Evolutionary conservation across 2,113 vertebrate species (phyloP), one percentile per base, ranked within the genome.

Genomic region (Pagrus major): DNA sequence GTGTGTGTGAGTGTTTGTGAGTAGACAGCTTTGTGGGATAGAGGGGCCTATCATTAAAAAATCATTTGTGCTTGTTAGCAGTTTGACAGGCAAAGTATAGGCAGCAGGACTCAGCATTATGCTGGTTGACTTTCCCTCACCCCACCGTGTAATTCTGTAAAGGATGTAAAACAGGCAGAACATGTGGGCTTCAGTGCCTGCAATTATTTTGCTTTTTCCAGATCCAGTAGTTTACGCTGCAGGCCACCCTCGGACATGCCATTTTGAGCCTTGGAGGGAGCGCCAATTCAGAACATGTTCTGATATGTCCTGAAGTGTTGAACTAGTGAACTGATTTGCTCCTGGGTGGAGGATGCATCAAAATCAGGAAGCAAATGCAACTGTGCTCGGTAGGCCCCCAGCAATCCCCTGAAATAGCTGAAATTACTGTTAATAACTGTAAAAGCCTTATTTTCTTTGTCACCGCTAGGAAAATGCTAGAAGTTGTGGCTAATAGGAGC

Each of bases 21-120:
- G 79, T 60, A 81, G 88, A 82, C 82, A 83, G 88, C 79, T 88
- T 89, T 86, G 89, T 88, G 77, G 89, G 88, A 89, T 86, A 82
- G 74, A 86, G 91, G 79, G 81, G 80, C 87, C 88, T 90, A 84
- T 92, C 90, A 91, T 93, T 92, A 94, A 92, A 92, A 92, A 93
- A 89, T 92, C 86, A 93, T 93, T 92, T 92, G 88, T 80, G 90
- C 89, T 94, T 94, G 91, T 93, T 93, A 93, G 90, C 88, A 83
- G 86, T 88, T 91, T 92, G 91, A 93, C 92, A 91, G 72, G 83
- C 81, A 91, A 89, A 89, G 89, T 90, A 89, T 74, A 88, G 89
- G 73, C 85, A 91, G 86, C 89, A 91, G 91, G 87, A 91, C 86
- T 80, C 88, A 84, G 84, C 82, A 91, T 89, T 91, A 83, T 86